A percentile compares a stretch with the other conserved stretches of the same genome.
These are phyloP conservation scores for Danionella cerebrum DNA, from an alignment of 2,113 vertebrate genomes.

Conservation along the genomic window DNA sequence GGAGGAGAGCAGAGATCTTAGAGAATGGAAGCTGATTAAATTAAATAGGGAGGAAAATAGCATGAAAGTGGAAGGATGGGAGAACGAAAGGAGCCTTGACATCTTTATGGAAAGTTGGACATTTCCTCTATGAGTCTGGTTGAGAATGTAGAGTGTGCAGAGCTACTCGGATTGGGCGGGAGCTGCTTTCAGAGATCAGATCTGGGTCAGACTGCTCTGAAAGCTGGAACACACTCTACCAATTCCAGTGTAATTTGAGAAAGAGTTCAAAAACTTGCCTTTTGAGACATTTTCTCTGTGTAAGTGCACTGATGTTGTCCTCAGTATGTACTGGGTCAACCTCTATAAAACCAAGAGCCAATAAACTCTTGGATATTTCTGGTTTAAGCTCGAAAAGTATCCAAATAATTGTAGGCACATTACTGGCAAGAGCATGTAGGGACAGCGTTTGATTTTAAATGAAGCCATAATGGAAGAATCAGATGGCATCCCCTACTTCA, in stretches of 20 bases:
- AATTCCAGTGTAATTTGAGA: background rate
- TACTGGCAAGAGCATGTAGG: background rate
- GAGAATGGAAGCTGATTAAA: background rate
- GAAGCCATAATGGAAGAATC: conserved; percentile 17
- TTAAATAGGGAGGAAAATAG: background rate
- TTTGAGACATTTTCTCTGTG: background rate
- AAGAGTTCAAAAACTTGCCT: background rate
- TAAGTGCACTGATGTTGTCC: background rate
- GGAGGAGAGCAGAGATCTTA: background rate
- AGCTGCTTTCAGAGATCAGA: conserved; percentile 32
- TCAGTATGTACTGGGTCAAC: background rate
- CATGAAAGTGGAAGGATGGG: conserved; percentile 18
- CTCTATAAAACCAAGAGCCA: background rate
- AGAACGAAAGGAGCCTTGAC: conserved; percentile 34
- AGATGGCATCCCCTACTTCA: conserved; percentile 1
- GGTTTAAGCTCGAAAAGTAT: background rate
- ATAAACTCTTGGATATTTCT: background rate
- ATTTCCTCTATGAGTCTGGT: conserved; percentile 13
- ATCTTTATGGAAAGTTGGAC: conserved; percentile 64
- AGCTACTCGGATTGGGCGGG: conserved; percentile 25
- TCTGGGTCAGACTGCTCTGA: conserved; percentile 30
- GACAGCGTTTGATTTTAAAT: conserved; percentile 29
- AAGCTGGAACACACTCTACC: conserved; percentile 4
- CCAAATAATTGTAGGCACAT: background rate
- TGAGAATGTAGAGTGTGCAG: background rate